phyloP scores from a whole-genome alignment of 2,113 vertebrate genomes.

The Hippoglossus stenolepis region DNA sequence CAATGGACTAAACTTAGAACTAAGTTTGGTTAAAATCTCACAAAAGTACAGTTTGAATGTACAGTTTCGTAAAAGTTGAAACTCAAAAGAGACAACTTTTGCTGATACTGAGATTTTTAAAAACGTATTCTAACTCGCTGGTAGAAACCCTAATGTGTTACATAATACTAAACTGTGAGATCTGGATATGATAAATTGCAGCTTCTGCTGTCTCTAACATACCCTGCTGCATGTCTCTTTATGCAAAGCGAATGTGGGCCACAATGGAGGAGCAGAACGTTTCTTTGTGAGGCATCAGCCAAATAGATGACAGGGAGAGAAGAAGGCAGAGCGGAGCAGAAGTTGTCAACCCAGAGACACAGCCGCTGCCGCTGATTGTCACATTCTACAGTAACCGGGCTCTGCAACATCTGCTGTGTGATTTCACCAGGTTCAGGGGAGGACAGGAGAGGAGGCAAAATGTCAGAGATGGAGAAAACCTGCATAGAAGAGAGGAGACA shows the following conservation, averaged over 20 bases:
- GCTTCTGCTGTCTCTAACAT: conserved; percentile 18
- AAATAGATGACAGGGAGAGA: conserved; percentile 41
- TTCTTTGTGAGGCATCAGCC: conserved; percentile 36
- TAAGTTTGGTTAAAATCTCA: too few relatives aligned
- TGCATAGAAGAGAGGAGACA: not conserved
- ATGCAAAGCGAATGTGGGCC: conserved; percentile 1
- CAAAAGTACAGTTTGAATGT: too few relatives aligned
- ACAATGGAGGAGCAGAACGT: conserved; percentile 13
- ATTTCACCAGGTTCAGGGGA: conserved; percentile 31
- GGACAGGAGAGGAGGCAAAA: not conserved
- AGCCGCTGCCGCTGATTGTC: conserved; percentile 29
- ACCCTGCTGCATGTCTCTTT: not conserved
- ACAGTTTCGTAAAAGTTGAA: too few relatives aligned
- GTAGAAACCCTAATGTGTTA: not conserved
- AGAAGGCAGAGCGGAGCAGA: conserved; percentile 22
- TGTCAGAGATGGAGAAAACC: conserved; percentile 1
- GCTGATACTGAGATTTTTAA: not conserved
- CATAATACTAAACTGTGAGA: conserved; percentile 11
- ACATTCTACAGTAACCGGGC: conserved; percentile 34
- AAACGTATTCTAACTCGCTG: not conserved
- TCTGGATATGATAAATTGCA: conserved; percentile 11
- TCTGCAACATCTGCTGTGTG: conserved; percentile 41
- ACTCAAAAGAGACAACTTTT: not conserved
- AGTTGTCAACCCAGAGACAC: conserved; percentile 38
- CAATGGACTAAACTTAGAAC: too few relatives aligned